Evolutionary conservation across 1,140 invertebrate genomes (phyloP), one percentile per base, ranked within the genome.

Genomic region (Octopus bimaculoides): DNA sequence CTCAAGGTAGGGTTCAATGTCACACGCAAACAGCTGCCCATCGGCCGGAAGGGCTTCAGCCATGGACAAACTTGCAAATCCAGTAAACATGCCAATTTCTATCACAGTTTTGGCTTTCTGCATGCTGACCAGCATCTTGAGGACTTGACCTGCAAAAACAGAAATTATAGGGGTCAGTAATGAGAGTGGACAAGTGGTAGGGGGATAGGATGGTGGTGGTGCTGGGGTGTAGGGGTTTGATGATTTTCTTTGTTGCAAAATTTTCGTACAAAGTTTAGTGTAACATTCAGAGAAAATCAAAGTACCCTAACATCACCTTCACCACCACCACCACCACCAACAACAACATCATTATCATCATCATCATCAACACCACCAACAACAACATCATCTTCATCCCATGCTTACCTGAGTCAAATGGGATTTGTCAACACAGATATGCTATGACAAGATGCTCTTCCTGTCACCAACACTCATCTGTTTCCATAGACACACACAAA

Each of bases 21-120:
- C 83, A 79, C 83, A 84, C 9, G 83, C 75, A 6, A 75, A 17
- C 6, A 84, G 77, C 12, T 66, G 69, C 5, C 83, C 83, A 61
- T 82, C 80, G 53, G n/a, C 74, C 4, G 83, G 83, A n/a, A 84
- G 75, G 10, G 78, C 81, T 80, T 84, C 83, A 26, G 81, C 83
- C 75, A 84, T 79, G 14, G 80, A 77, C 4, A 84, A 73, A 12
- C 81, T 79, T 17, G 61, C 77, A 81, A 77, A 84, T 74, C 83
- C 83, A 52, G 81, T 84, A 55, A 82, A 82, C 54, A 80, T 73
- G 7, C 83, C 83, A 56, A 84, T 52, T 56, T 84, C 83, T 66
- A 83, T 55, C 10, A 82, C 80, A 7, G 79, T 61, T 69, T 80
- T 81, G 7, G 80, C 79, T 54, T 79, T 80, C 10, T 54, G 54